A percentile compares a stretch with the other conserved stretches of the same genome.
Evolutionary conservation across 2,888 invertebrate species (phyloP).

Genomic region (Rotaria macrura): DNA sequence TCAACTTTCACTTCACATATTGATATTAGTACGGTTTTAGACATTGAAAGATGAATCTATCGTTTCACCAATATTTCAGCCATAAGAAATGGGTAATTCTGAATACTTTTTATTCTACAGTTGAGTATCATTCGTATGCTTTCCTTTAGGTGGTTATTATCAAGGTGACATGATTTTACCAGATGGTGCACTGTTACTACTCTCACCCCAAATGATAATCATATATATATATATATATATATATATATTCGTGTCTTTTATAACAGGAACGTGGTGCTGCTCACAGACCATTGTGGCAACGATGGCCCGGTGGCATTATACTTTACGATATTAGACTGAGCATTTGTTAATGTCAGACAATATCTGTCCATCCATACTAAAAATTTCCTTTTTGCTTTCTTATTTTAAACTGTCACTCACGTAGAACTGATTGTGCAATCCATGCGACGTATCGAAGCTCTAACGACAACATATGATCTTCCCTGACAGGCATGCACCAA

Average conservation of each 20-base stretch:
- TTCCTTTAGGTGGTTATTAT: neutral
- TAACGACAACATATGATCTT: slow-evolving; percentile 50
- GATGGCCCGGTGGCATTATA: slow-evolving; percentile 40
- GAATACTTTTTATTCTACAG: no score
- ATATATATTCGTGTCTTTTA: neutral
- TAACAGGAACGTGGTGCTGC: neutral
- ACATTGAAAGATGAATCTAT: no score
- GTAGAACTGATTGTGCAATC: slow-evolving; percentile 37
- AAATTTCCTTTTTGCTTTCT: neutral
- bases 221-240: no score
- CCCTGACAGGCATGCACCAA: no score
- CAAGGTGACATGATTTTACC: slow-evolving; percentile 2
- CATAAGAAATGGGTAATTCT: no score
- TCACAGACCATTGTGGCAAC: slow-evolving; percentile 11
- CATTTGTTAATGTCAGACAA: slow-evolving; percentile 20
- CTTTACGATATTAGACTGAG: slow-evolving; percentile 38
- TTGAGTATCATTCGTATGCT: no score
- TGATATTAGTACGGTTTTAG: no score
- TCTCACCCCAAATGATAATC: no score
- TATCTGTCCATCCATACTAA: no score
- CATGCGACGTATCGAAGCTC: slow-evolving; percentile 40
- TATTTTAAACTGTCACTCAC: slow-evolving; percentile 26
- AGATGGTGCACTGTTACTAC: neutral
- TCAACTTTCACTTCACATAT: no score
- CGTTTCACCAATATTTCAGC: no score